Conservation (phyloP, 92 coral and sea anemone genomes). For the Siderastrea siderea region DNA sequence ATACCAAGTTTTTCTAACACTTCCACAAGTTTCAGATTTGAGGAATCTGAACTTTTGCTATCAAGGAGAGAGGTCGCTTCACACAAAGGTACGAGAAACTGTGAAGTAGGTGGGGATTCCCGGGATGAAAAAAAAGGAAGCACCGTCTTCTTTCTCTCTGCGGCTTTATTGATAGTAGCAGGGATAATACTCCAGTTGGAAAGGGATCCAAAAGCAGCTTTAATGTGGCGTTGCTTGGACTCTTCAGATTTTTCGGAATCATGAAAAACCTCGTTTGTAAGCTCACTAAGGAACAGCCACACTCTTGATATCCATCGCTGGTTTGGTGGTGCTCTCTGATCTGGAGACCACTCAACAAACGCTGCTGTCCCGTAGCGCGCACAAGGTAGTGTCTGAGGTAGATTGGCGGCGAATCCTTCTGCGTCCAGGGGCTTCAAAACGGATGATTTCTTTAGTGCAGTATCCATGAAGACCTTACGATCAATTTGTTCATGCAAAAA, state of each 20-base stretch:
- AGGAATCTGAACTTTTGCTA: neutral
- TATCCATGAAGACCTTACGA: neutral
- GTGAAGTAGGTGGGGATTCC: neutral
- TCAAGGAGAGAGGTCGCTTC: conserved; percentile 52
- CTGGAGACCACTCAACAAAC: conserved; percentile 19
- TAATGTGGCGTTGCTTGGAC: conserved; percentile 20
- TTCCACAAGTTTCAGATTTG: conserved; percentile 2
- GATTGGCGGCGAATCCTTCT: conserved; percentile 29
- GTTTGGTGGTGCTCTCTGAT: neutral
- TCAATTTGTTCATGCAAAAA: conserved; percentile 55
- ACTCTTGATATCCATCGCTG: conserved; percentile 28
- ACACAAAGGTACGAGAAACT: conserved; percentile 68
- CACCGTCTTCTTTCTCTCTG: neutral
- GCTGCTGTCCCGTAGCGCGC: neutral
- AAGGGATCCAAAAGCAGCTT: conserved; percentile 46
- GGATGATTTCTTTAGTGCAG: neutral
- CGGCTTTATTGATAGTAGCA: conserved; percentile 10
- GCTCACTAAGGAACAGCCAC: conserved; percentile 6
- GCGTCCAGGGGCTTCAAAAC: conserved; percentile 43
- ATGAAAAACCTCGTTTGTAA: neutral
- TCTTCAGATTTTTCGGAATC: neutral
- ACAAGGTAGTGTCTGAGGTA: conserved; percentile 15
- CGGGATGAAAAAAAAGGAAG: no score
- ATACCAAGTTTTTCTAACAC: conserved; percentile 47
- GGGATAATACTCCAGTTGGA: conserved; percentile 78